Evolutionary conservation across 2,113 vertebrate species (phyloP).

Genomic region (Chlorodrepanis virens): DNA sequence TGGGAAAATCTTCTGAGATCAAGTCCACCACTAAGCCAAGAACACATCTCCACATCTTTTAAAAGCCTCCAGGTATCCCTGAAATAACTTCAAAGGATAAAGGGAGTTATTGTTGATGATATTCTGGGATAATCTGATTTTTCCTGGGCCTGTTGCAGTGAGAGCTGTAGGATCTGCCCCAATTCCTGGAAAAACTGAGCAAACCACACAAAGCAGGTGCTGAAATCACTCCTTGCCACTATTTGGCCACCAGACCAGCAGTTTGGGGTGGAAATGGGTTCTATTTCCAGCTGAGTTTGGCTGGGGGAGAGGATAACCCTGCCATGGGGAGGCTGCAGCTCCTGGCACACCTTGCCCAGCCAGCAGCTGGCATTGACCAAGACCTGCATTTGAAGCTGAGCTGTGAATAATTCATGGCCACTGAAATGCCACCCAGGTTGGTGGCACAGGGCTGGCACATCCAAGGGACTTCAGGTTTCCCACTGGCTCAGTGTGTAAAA

Average conservation of each 20-base stretch:
- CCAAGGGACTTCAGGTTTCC: neutral
- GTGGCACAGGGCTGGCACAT: neutral
- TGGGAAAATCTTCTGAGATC: neutral
- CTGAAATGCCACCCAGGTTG: neutral
- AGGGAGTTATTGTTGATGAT: neutral
- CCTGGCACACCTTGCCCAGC: neutral
- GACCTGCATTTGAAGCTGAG: neutral
- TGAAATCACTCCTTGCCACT: neutral
- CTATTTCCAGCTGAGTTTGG: neutral
- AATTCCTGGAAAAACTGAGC: neutral
- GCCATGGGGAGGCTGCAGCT: fast-evolving
- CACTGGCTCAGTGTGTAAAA: neutral
- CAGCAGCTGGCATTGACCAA: neutral
- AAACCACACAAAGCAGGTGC: neutral
- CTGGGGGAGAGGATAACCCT: neutral
- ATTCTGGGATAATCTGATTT: neutral
- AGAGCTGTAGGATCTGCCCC: neutral
- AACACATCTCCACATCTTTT: neutral
- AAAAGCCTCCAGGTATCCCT: neutral
- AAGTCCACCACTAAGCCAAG: neutral
- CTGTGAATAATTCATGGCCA: neutral
- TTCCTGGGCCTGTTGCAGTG: fast-evolving
- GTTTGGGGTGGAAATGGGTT: neutral
- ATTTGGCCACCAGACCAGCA: neutral
- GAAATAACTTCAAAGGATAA: neutral